Percentiles rank a stretch among this genome's conserved stretches.
phyloP scores from a whole-genome alignment of 2,888 invertebrate species.

The Caenorhabditis wallacei region DNA sequence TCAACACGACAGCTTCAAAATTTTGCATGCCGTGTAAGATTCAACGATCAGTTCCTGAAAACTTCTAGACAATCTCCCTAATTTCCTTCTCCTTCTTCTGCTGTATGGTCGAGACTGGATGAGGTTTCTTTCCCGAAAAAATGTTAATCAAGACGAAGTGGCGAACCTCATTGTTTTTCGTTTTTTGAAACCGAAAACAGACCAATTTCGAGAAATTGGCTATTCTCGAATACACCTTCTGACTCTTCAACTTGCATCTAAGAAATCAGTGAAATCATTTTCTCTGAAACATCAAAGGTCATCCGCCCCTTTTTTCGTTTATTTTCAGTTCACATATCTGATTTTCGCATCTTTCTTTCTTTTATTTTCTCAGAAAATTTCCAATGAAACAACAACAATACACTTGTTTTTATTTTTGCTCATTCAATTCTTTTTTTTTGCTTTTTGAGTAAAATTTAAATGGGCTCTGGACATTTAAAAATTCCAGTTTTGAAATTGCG shows the following conservation, averaged over 20 bases:
- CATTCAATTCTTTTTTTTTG: not conserved
- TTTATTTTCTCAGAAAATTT: not conserved
- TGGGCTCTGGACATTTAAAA: not conserved
- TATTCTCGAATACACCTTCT: not conserved
- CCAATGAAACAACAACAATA: not conserved
- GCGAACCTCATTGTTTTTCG: slow-evolving; percentile 2
- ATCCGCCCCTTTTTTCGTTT: slow-evolving; percentile 21
- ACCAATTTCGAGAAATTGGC: slow-evolving; percentile 7
- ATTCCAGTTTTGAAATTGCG: not conserved
- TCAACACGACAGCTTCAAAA: no score
- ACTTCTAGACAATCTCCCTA: no score
- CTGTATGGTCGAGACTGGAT: no score
- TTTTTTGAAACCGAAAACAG: slow-evolving; percentile 10
- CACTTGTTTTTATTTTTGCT: not conserved
- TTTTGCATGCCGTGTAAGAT: no score
- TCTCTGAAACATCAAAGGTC: slow-evolving; percentile 31
- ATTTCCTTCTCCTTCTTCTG: no score
- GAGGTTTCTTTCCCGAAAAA: no score
- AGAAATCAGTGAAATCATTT: slow-evolving; percentile 18
- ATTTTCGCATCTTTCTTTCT: not conserved
- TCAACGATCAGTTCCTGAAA: no score
- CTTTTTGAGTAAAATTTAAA: not conserved
- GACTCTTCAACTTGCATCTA: not conserved
- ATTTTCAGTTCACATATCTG: slow-evolving; percentile 12
- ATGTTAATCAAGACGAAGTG: slow-evolving; percentile 8